These are phyloP conservation scores for Lycophotia porphyrea DNA, from an alignment of 2,888 invertebrate species.

Conservation along the genomic window DNA sequence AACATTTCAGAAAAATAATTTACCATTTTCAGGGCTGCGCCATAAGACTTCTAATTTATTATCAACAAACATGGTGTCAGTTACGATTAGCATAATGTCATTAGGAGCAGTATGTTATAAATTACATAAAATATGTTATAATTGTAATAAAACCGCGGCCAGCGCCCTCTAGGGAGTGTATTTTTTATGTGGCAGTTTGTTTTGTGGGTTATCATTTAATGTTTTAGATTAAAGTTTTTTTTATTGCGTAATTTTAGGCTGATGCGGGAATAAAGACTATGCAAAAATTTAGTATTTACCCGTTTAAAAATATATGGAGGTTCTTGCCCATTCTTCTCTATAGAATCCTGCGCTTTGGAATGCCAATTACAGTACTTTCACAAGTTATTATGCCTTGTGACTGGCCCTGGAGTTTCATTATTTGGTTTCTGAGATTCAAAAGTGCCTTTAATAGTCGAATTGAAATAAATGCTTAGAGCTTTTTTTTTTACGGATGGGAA, in stretches of 20 bases:
- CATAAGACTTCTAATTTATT: conserved; percentile 60
- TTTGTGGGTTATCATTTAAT: conserved; percentile 64
- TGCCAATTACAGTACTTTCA: too few species aligned
- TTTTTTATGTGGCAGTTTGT: conserved; percentile 67
- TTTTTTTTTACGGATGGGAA: too few species aligned
- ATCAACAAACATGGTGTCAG: conserved; percentile 74
- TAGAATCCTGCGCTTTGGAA: too few species aligned
- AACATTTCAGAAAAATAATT: conserved; percentile 30
- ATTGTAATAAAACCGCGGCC: conserved; percentile 82
- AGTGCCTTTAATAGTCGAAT: too few species aligned
- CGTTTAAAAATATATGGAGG: not conserved
- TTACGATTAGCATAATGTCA: conserved; percentile 87
- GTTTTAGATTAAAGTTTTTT: conserved; percentile 50
- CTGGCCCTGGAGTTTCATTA: too few species aligned
- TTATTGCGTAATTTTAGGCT: conserved; percentile 36
- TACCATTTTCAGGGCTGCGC: conserved; percentile 32
- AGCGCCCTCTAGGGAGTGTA: conserved; percentile 78
- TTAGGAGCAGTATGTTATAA: conserved; percentile 78
- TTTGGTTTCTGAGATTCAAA: too few species aligned
- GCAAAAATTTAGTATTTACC: not conserved
- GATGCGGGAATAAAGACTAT: conserved; percentile 4
- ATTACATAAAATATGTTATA: conserved; percentile 85
- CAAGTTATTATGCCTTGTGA: too few species aligned
- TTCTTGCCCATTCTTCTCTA: too few species aligned
- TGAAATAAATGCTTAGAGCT: too few species aligned